Conservation (phyloP, 2,797 vertebrate species). For the Peromyscus nudipes region DNA sequence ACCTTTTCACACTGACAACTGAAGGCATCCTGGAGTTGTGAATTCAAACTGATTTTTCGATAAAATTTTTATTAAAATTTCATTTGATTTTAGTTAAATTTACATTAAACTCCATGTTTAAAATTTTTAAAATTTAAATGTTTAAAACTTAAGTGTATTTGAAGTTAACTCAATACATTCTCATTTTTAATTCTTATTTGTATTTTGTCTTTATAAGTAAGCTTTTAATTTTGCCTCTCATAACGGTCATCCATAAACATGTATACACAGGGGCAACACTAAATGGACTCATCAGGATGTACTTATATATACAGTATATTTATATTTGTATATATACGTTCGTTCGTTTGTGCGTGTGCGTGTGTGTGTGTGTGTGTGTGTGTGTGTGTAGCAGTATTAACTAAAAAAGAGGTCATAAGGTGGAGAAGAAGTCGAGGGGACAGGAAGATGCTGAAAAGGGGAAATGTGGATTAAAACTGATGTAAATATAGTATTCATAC, state of each 20-base stretch:
- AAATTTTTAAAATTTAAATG: not conserved
- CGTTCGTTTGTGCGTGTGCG: not conserved
- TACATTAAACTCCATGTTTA: conserved; percentile 9
- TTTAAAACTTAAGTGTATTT: not conserved
- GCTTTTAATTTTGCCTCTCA: not conserved
- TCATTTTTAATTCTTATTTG: conserved; percentile 19
- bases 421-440: not conserved
- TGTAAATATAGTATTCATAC: not conserved
- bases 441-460: not conserved
- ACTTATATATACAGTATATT: not conserved
- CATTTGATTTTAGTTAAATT: not conserved
- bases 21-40: conserved; percentile 36
- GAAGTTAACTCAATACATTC: conserved; percentile 1
- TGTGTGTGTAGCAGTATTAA: not conserved
- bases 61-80: conserved; percentile 27
- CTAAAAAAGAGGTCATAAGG: not conserved
- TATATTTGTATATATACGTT: no score
- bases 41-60: not conserved
- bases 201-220: conserved; percentile 17
- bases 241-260: not conserved
- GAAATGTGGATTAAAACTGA: not conserved
- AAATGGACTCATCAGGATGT: no score
- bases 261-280: not conserved
- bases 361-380: not conserved
- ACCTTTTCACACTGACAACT: conserved; percentile 60